These are phyloP conservation scores for Hypotaenidia okinawae DNA, from an alignment of 2,797 vertebrate species.

Conservation along the genomic window DNA sequence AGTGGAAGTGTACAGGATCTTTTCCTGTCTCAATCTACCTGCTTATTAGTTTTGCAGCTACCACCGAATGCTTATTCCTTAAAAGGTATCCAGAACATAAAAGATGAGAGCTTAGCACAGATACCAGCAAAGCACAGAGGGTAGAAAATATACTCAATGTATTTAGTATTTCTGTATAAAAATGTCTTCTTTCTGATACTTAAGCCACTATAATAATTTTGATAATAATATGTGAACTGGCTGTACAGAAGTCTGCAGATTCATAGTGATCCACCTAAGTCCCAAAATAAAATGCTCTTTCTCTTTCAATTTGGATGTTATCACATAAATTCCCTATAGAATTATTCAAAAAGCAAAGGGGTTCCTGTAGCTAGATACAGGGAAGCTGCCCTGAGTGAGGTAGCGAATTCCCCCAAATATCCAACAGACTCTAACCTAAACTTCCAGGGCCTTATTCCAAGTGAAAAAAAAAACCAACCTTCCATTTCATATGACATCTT, in stretches of 20 bases:
- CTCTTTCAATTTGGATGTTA: background rate
- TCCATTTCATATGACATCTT: background rate
- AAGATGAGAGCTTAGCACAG: background rate
- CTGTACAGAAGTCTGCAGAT: background rate
- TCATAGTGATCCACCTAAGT: background rate
- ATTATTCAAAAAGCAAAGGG: background rate
- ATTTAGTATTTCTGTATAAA: background rate
- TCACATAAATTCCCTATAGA: background rate
- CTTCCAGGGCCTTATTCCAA: background rate
- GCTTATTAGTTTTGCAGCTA: background rate
- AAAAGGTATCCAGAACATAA: background rate
- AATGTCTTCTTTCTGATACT: background rate
- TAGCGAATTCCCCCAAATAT: background rate
- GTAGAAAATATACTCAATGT: background rate
- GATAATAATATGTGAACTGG: background rate
- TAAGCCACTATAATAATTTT: background rate
- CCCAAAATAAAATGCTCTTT: background rate
- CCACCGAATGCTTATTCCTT: background rate
- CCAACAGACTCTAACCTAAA: background rate
- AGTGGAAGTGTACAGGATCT: background rate
- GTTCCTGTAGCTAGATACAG: background rate
- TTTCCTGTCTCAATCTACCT: background rate
- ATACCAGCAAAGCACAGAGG: background rate
- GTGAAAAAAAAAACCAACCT: background rate
- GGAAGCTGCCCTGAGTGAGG: background rate